These are phyloP conservation scores for Suncus etruscus DNA, from an alignment of 2,113 vertebrate genomes.

Conservation along the genomic window DNA sequence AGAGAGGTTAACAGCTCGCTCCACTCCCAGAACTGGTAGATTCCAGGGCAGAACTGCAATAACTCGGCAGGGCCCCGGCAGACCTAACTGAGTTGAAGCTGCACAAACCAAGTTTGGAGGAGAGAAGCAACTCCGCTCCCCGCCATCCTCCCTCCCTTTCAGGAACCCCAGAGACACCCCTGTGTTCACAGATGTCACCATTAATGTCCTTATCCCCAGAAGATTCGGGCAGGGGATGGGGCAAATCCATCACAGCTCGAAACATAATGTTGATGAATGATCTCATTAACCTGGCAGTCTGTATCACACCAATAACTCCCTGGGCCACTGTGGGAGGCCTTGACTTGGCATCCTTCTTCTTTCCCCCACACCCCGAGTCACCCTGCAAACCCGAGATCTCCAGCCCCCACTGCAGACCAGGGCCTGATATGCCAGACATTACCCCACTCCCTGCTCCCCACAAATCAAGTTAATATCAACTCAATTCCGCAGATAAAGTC, in stretches of 20 bases:
- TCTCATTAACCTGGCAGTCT: slow-evolving; percentile 66
- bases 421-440: fast-evolving
- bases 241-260: slow-evolving; percentile 60
- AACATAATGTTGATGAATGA: slow-evolving; percentile 67
- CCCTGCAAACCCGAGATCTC: not conserved
- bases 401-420: not conserved
- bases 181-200: slow-evolving; percentile 71
- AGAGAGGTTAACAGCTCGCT: too few species aligned
- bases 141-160: not conserved
- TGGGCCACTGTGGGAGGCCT: slow-evolving; percentile 4
- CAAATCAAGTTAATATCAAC: not conserved
- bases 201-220: slow-evolving; percentile 68
- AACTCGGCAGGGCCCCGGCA: slow-evolving; percentile 61
- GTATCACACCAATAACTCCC: not conserved
- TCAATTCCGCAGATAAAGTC: slow-evolving; percentile 12
- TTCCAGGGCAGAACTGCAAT: slow-evolving; percentile 74
- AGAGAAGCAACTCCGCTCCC: slow-evolving; percentile 46
- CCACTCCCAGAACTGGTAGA: slow-evolving; percentile 39
- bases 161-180: slow-evolving; percentile 52
- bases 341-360: not conserved
- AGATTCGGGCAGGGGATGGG: slow-evolving; percentile 56
- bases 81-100: slow-evolving; percentile 58
- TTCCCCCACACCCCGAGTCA: not conserved
- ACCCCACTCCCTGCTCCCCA: not conserved
- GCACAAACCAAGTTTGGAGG: slow-evolving; percentile 59